Conservation (phyloP, 2,888 invertebrate species). For the Apomyelois bistriatella region DNA sequence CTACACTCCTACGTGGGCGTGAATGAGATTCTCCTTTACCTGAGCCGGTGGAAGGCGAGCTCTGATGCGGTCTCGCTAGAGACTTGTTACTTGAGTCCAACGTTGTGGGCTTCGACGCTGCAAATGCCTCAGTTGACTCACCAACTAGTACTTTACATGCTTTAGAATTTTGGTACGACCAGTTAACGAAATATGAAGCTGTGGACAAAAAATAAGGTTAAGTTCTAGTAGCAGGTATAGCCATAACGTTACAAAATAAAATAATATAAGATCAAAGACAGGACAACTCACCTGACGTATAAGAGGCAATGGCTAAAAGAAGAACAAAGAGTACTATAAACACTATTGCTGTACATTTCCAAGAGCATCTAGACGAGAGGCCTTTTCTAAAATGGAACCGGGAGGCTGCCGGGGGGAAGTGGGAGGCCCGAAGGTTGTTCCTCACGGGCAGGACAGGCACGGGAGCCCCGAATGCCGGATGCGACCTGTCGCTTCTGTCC, state of each 20-base stretch:
- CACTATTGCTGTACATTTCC: constrained; percentile 95
- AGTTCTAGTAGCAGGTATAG: neutral
- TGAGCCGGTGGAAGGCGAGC: constrained; percentile 75
- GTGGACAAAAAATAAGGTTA: constrained; percentile 37
- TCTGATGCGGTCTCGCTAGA: constrained; percentile 83
- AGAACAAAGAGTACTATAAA: constrained; percentile 91
- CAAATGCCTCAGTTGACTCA: constrained; percentile 84
- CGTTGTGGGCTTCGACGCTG: constrained; percentile 85
- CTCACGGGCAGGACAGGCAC: constrained; percentile 89
- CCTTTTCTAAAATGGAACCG: constrained; percentile 94
- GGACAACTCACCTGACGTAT: constrained; percentile 87
- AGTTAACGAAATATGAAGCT: constrained; percentile 91
- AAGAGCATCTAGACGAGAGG: constrained; percentile 91
- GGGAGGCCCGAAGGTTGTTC: constrained; percentile 85
- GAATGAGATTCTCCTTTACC: constrained; percentile 75
- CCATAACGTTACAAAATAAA: neutral
- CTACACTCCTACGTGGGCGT: constrained; percentile 86
- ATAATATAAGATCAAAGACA: neutral
- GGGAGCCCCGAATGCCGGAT: constrained; percentile 82
- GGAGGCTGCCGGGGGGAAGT: constrained; percentile 85
- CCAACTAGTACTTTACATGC: constrained; percentile 92
- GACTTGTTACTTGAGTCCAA: constrained; percentile 85
- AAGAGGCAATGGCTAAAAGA: constrained; percentile 90
- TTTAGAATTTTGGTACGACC: constrained; percentile 91
- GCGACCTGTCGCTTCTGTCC: constrained; percentile 81